Base-by-base conservation (phyloP, 1,140 invertebrate genomes). In the Hermetia illucens region DNA sequence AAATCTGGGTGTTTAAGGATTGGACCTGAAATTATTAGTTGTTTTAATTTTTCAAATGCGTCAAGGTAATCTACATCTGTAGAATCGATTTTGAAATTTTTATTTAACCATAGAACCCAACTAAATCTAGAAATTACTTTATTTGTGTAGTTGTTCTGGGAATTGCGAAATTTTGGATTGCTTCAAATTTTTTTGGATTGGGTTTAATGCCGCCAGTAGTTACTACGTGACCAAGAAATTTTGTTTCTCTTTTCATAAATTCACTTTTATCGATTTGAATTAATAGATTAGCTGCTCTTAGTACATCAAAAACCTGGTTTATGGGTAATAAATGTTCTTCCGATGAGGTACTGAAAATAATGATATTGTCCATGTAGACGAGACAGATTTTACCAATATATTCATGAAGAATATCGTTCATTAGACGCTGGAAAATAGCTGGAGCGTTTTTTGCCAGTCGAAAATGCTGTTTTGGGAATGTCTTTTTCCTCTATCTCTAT, bases 191-290 rank as follows among this genome's bases (percentile, higher is more conserved):
- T 15, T 49, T 38, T 4, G 49, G 49, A 36, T 55, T 44, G 9
- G 49, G 49, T 32, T 35, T 38, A 17, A 45, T 41, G 3, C 44
- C 50, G 25, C 46, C 32, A 3, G 29, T 18, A 13, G 49, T 47
- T 4, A 62, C 21, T 5, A 57, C 43, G 30, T 53, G 48, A 5
- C 53, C 58, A 21, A 63, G 49, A 44, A 44, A 61, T 21, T 25
- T 65, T 63, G 49, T 42, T 45, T 52, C 45, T 38, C 45, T 47
- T 27, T 38, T 15, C 9, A 49, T 39, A 39, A 60, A 55, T 36
- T 50, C 45, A n/a, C n/a, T n/a, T n/a, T n/a, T n/a, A n/a, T n/a
- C n/a, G n/a, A n/a, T n/a, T n/a, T n/a, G n/a, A n/a, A n/a, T n/a
- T n/a, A n/a, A n/a, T n/a, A n/a, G n/a, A n/a, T n/a, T n/a, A n/a